Evolutionary conservation across 2,113 vertebrate genomes (phyloP).

Genomic region (Notarius quadriscutis): DNA sequence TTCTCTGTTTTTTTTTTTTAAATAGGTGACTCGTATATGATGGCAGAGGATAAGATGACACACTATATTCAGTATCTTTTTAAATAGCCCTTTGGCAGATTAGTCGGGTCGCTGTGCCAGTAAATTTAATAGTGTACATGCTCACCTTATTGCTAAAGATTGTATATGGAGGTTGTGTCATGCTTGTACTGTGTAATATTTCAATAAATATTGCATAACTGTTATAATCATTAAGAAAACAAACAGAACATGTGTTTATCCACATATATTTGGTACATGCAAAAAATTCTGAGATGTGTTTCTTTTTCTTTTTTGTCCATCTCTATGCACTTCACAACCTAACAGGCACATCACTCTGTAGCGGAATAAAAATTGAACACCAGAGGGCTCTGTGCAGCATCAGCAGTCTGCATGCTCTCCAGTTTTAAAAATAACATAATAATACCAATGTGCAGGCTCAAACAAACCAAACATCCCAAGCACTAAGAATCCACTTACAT

Average conservation of each 20-base stretch:
- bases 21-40: slow-evolving; percentile 51
- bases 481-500: not conserved
- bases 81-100: slow-evolving; percentile 19
- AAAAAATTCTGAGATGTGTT: not conserved
- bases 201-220: not conserved
- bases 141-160: not conserved
- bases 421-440: not conserved
- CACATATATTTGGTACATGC: not conserved
- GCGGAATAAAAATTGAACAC: not conserved
- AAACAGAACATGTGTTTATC: not conserved
- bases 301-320: not conserved
- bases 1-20: slow-evolving; percentile 45
- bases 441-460: not conserved
- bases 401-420: not conserved
- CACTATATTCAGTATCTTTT: slow-evolving; percentile 16
- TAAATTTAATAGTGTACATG: slow-evolving; percentile 4
- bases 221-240: not conserved
- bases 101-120: not conserved
- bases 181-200: not conserved
- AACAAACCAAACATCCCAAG: not conserved
- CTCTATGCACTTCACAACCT: not conserved
- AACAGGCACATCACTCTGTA: too few relatives aligned
- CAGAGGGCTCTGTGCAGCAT: slow-evolving; percentile 29
- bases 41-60: slow-evolving; percentile 48
- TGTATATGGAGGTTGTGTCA: not conserved